Conservation (phyloP, 2,797 vertebrate genomes). For the Scleropages formosus region DNA sequence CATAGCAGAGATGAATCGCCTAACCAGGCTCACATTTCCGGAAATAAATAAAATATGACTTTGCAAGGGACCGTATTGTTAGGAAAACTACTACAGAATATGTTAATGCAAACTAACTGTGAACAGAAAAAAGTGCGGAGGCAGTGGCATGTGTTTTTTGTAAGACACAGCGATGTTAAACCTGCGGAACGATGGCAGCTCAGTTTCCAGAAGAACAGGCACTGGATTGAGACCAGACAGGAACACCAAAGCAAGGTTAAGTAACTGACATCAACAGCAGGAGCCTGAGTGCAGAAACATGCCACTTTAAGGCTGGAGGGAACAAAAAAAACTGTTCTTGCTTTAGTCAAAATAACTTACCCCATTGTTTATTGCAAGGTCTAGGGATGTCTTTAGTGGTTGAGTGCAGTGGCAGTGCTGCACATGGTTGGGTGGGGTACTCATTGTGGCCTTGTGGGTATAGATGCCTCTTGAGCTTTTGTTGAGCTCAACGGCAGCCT, state of each 20-base stretch:
- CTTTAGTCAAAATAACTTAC: no score
- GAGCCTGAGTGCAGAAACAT: neutral
- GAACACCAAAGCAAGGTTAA: neutral
- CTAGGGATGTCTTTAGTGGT: neutral
- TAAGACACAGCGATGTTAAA: neutral
- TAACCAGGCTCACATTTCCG: conserved; percentile 46
- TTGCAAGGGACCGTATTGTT: conserved; percentile 38
- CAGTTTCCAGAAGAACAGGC: neutral
- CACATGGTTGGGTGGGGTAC: neutral
- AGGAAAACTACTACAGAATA: conserved; percentile 37
- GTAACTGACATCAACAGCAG: neutral
- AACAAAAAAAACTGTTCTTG: neutral
- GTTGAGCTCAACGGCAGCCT: conserved; percentile 40
- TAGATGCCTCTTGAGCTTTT: conserved; percentile 26
- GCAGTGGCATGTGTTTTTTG: neutral
- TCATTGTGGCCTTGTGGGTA: conserved; percentile 28
- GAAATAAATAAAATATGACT: conserved; percentile 51
- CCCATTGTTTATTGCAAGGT: neutral
- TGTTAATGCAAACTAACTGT: conserved; percentile 36
- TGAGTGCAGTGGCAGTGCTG: neutral
- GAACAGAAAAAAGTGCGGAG: neutral
- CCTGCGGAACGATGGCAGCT: neutral
- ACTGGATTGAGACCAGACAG: neutral
- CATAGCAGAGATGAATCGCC: conserved; percentile 46
- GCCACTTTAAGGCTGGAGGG: neutral